Evolutionary conservation across 1,140 invertebrate genomes (phyloP), one percentile per base, ranked within the genome.

Genomic region (Zaprionus ornatus): DNA sequence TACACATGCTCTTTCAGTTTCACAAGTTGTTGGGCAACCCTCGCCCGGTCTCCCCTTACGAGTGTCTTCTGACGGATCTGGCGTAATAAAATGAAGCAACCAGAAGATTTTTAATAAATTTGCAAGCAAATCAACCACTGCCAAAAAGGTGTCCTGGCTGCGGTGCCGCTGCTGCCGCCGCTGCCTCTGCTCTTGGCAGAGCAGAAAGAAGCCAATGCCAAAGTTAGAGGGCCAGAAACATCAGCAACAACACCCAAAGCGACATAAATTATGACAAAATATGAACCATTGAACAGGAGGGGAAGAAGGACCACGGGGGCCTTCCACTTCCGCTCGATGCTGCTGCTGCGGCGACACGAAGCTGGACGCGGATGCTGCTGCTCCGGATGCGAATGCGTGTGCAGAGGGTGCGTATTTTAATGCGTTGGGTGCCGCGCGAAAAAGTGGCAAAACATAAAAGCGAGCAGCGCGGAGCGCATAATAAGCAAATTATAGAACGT

Each of bases 211-310:
- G 52, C 64, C 57, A 61, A 64, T 55, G 48, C 17, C 62, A 68
- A 67, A 67, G 57, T 65, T 59, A 67, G 40, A 57, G 70, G 70
- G 42, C 29, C 68, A 63, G 59, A 71, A 64, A 75, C 70, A 88
- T 75, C 80, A 83, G 77, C 65, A 86, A 82, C 83, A 87, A 88
- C 85, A 88, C 85, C 85, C 85, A 90, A 57, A 80, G 85, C 85
- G 85, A 90, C 85, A 88, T 88, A 88, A 88, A 90, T 88, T 85
- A 88, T 88, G 85, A 90, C 85, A 90, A 90, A 88, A 88, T 88
- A 88, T 88, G 81, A 79, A 76, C 78, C 66, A 80, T 54, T 71
- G 72, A 59, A 64, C 23, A n/a, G 65, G 21, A 61, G 17, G n/a
- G 17, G 37, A 4, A 48, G 57, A 74, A 54, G 63, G 68, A 80